Evolutionary conservation across 1,140 invertebrate species (phyloP), one percentile per base, ranked within the genome.

Genomic region (Holcopasites calliopsidis): DNA sequence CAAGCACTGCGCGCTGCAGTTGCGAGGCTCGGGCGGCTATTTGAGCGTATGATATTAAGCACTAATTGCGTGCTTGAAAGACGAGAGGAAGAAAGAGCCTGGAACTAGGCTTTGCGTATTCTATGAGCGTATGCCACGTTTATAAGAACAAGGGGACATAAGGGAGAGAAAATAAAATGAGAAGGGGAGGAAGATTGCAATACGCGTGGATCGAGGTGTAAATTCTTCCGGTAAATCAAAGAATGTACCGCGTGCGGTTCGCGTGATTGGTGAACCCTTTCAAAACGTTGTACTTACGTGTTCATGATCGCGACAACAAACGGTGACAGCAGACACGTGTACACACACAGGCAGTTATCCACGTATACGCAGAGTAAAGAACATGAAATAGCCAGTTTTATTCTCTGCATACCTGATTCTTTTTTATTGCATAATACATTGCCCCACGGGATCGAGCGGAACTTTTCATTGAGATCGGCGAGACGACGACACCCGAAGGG

Each of bases 391-490:
- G 10, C 16, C 21, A n/a, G 6, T 70, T 61, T 13, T 71, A 71
- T 71, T 54, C 33, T 50, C 23, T 21, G 57, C 31, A 71, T 71
- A 58, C 42, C 31, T 68, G 57, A 62, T 58, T 75, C 69, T 75
- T 69, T 50, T 16, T 60, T 66, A 35, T n/a, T n/a, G n/a, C n/a
- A n/a, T n/a, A 13, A 74, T 50, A 13, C 16, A 47, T 57, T 16
- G 23, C n/a, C 66, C 50, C 31, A n/a, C 23, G 33, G 49, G 28
- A 75, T 23, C 40, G 40, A 21, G 35, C 11, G 26, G 16, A 52
- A 58, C 33, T 69, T 64, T 31, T 69, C 64, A 42, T 58, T 23
- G 33, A 69, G 64, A 69, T 50, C 54, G 13, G 54, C 28, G 5
- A 28, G 54, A 50, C 1, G 38, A 44, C 26, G 35, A 50, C 73